Percentiles rank a stretch among this genome's conserved stretches.
phyloP scores from a whole-genome alignment of 2,113 vertebrate genomes.

The Rostratula benghalensis region DNA sequence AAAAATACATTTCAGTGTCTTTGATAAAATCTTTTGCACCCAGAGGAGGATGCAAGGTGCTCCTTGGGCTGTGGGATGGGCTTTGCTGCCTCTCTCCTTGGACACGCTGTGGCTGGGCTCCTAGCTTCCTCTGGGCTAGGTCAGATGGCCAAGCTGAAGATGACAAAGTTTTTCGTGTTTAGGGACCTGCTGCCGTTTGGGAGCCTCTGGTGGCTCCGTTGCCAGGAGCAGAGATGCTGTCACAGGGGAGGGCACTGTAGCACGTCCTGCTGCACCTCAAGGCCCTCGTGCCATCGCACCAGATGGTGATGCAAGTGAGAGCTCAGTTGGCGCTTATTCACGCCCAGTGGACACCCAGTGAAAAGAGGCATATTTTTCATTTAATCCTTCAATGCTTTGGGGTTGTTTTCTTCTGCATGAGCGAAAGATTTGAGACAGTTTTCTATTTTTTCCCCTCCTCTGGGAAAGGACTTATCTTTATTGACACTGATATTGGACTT shows the following conservation, averaged over 20 bases:
- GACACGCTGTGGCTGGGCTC: not conserved
- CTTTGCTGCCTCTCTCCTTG: not conserved
- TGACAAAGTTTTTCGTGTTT: not conserved
- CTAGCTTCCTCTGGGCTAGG: not conserved
- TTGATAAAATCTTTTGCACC: not conserved
- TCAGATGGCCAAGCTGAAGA: not conserved
- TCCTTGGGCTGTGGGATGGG: not conserved
- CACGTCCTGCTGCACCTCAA: not conserved
- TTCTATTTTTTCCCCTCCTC: not conserved
- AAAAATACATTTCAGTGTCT: not conserved
- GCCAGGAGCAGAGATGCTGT: not conserved
- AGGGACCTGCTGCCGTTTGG: not conserved
- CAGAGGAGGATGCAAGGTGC: not conserved
- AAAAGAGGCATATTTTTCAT: slow-evolving; percentile 14
- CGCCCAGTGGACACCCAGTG: not conserved
- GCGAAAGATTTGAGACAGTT: not conserved
- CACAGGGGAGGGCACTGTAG: not conserved
- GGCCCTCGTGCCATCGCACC: not conserved
- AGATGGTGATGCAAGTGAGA: slow-evolving; percentile 6
- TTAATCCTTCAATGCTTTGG: slow-evolving; percentile 18
- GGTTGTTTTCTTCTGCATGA: slow-evolving; percentile 31
- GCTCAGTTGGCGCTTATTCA: slow-evolving; percentile 8
- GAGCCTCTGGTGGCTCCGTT: not conserved
- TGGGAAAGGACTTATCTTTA: not conserved
- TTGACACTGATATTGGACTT: not conserved